phyloP scores from a whole-genome alignment of 2,113 vertebrate species.

The Pseudorectes ferrugineus region DNA sequence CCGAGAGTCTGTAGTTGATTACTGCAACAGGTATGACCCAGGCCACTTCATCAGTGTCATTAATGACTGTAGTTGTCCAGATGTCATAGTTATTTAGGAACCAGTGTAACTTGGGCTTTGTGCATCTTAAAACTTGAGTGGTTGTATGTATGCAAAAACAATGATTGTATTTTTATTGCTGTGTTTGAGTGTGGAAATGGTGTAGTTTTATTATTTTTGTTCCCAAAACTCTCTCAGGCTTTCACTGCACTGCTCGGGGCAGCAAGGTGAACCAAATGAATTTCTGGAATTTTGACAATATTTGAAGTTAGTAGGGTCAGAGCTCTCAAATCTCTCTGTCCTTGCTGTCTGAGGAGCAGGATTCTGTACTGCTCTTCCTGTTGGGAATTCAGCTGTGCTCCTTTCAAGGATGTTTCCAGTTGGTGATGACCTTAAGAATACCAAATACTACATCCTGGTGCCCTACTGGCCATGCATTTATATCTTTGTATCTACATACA shows the following conservation, averaged over 20 bases:
- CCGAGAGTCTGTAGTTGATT: conserved; percentile 92
- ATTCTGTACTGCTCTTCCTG: background rate
- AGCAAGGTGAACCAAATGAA: background rate
- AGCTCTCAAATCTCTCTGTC: background rate
- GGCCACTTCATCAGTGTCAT: background rate
- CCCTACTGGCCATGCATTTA: background rate
- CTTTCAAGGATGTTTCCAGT: background rate
- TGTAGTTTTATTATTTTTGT: background rate
- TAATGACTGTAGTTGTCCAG: background rate
- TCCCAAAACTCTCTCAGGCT: background rate
- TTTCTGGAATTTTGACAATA: background rate
- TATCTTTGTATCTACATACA: background rate
- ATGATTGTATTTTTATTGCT: background rate
- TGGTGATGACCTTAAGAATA: background rate
- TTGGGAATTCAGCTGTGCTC: background rate
- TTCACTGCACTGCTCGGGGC: background rate
- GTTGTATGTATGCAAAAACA: background rate
- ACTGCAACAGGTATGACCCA: conserved; percentile 89
- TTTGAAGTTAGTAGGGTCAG: background rate
- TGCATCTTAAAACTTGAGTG: background rate
- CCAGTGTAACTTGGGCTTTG: accelerated
- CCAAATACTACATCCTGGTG: background rate
- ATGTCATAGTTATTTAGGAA: background rate
- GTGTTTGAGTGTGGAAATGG: background rate
- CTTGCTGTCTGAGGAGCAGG: background rate